Conservation (phyloP, 2,113 vertebrate species). For the Poeciliopsis retropinna region DNA sequence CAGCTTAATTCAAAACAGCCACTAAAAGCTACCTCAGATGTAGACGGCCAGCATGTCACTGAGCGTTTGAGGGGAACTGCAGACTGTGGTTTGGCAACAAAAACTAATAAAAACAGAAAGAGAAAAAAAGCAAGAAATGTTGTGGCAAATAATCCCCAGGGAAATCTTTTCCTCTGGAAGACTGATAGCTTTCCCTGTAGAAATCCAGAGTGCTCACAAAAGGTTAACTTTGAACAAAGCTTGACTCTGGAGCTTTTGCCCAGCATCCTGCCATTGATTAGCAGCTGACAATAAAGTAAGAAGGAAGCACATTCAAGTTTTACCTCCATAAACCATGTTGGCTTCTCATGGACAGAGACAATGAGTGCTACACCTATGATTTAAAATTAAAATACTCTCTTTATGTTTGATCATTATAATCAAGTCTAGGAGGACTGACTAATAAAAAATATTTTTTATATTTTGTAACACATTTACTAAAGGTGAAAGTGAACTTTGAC, state of each 20-base stretch:
- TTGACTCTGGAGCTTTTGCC: constrained; percentile 9
- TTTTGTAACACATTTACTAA: neutral
- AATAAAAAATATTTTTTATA: neutral
- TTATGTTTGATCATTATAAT: neutral
- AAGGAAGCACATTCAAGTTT: constrained; percentile 24
- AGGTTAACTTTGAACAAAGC: constrained; percentile 22
- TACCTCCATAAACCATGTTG: neutral
- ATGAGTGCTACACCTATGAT: neutral
- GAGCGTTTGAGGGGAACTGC: neutral
- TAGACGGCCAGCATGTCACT: constrained; percentile 9
- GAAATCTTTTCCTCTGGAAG: constrained; percentile 12
- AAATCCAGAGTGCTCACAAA: neutral
- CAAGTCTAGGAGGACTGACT: neutral
- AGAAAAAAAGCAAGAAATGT: neutral
- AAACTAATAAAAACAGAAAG: neutral
- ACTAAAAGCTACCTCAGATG: constrained; percentile 1
- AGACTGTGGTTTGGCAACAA: constrained; percentile 5
- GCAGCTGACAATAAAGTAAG: constrained; percentile 24
- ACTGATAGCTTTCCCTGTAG: neutral
- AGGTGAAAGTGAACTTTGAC: neutral
- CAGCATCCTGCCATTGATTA: constrained; percentile 24
- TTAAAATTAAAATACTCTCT: neutral
- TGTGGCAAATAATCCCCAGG: constrained; percentile 11
- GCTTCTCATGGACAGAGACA: neutral
- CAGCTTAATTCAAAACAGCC: constrained; percentile 32